Evolutionary conservation across 2,113 vertebrate genomes (phyloP), one percentile per base, ranked within the genome.

Genomic region (Sprattus sprattus): DNA sequence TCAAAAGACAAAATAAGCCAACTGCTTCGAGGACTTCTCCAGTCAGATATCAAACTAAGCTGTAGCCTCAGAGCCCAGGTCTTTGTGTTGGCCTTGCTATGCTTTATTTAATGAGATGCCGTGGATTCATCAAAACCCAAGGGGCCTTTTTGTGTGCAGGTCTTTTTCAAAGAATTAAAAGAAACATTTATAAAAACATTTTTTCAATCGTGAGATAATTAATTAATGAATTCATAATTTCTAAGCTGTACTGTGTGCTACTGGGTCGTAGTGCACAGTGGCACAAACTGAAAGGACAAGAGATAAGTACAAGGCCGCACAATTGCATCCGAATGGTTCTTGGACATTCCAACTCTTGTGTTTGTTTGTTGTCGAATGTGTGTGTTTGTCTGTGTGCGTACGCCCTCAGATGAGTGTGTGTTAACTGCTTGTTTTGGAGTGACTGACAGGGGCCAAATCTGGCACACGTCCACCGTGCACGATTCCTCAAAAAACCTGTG

Each of bases 381-480:
- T 39, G 15, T 32, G 71, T 78, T 7, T 64, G 60, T 25, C 20
- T 85, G 82, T 82, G 60, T 80, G 46, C 80, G 49, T 49, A 28
- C 20, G 54, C 81, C 57, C 85, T 82, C 71, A 86, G 84, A 78
- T 83, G 86, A 85, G 84, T 82, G 81, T 84, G 60, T 87, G 81
- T 88, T 64, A 85, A 84, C 86, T 50, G 82, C 45, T 67, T 39
- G 67, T 85, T 83, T 89, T 45, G 82, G 82, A 85, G 82, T 71
- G 18, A 49, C 64, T 90, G 87, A 85, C 87, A 88, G 89, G 45
- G 18, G 85, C 84, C 84, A 87, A 89, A 86, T 45, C 52, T 81
- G 88, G 90, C 88, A 89, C 90, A 89, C 85, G 85, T 88, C 88
- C 86, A 87, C 90, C 90, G 88, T 89, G 86, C 78, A 82, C 67